Evolutionary conservation across 2,888 invertebrate species (phyloP), one percentile per base, ranked within the genome.

Genomic region (Clanis bilineata): DNA sequence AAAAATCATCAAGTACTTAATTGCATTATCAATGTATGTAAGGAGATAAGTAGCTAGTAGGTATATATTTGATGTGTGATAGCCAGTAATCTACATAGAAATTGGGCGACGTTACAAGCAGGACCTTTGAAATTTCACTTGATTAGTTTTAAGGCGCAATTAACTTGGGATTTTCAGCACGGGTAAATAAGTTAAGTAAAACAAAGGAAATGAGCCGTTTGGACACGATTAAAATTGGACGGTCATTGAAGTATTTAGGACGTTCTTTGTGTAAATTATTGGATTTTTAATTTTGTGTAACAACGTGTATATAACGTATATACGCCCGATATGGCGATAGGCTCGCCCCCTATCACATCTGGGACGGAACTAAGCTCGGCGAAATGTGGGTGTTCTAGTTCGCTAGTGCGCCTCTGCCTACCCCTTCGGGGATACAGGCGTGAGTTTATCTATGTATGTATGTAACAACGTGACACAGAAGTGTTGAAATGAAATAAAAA

Each of bases 111-210:
- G 18, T 18, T 10, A 9, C 10, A 25, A 45, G 23, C 51, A 28
- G 32, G 3, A 51, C 25, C 47, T 51, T 51, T 51, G 51, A 51
- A 51, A 51, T 32, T 51, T 32, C 51, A 51, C 51, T 51, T 51
- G 51, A 51, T 51, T 32, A 51, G 51, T 51, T 51, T 51, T 18
- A 51, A 51, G 51, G 28, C 51, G 32, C 51, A 51, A 51, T 51
- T 51, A 51, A 51, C 51, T 51, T 18, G 15, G 51, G 32, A 51
- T 51, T 51, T 51, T 51, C 51, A 51, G 28, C 32, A 51, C 51
- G 32, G 51, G 9, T 32, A 51, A 32, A 51, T 51, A 51, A 51
- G 32, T 51, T 51, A 51, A 51, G 32, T 51, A 32, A 51, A 51
- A 51, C 51, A 51, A 51, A 51, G 51, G 51, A 51, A 51, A 51